Evolutionary conservation across 2,888 invertebrate genomes (phyloP), one percentile per base, ranked within the genome.

Genomic region (Aphidoletes aphidimyza): DNA sequence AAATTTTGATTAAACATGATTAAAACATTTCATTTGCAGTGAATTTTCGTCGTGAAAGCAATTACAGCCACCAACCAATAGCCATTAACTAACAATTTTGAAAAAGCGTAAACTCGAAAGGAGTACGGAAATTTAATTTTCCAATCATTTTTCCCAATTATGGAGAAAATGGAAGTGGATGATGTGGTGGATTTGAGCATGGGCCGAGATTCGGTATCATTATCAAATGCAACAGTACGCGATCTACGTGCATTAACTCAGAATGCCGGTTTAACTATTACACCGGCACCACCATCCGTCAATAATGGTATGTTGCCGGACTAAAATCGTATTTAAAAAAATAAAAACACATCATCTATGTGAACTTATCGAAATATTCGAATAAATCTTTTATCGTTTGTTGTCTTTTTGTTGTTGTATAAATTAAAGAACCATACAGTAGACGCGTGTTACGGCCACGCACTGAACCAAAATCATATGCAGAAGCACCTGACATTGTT

Each of bases 101-200:
- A 22, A 14, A 9, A 47, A 47, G 2, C 19, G 19, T 17, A 47
- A 47, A 17, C 47, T 9, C 8, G 54, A 54, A 22, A 54, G 22
- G 3, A 54, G 59, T 17, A 69, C 8, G n/a, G 5, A 54, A 30
- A 69, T 34, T 69, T n/a, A n/a, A n/a, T n/a, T n/a, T n/a, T n/a
- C n/a, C n/a, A n/a, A n/a, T n/a, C n/a, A n/a, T n/a, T n/a, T n/a
- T n/a, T n/a, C n/a, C 17, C 69, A 30, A 34, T 69, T n/a, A 90
- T 90, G 92, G 92, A 92, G 89, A 94, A 93, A 91, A 96, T 96
- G 96, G 96, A 96, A 91, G 93, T 95, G 89, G 96, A 96, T 91
- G 96, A 96, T 88, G 96, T 96, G 87, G 96, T 97, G 88, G 96
- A 97, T 92, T 92, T 97, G 88, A 96, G 96, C 91, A 93, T 96